Percentiles rank a stretch among this genome's conserved stretches.
phyloP scores from a whole-genome alignment of 2,888 invertebrate species.

The Mythimna vitellina region DNA sequence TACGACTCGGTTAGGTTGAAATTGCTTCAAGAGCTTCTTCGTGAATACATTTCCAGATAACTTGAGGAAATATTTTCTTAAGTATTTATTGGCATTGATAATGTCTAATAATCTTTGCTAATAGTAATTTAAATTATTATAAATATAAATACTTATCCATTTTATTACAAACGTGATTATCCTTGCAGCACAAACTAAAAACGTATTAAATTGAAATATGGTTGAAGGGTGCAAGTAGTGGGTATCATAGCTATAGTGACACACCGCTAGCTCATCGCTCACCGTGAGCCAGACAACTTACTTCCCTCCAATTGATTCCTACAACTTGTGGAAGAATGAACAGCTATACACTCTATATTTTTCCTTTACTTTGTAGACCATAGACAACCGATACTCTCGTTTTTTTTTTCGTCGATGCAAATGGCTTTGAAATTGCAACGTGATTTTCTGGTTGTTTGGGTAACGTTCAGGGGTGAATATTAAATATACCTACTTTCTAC shows the following conservation, averaged over 20 bases:
- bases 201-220: slow-evolving; percentile 32
- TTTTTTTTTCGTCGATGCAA: slow-evolving; percentile 23
- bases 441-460: slow-evolving; percentile 29
- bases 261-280: slow-evolving; percentile 41
- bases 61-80: too few relatives aligned
- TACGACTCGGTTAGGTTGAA: too few relatives aligned
- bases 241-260: slow-evolving; percentile 3
- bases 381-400: slow-evolving; percentile 3
- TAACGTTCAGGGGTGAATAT: slow-evolving; percentile 21
- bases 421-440: slow-evolving; percentile 19
- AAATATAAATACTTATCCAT: too few relatives aligned
- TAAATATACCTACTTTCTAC: slow-evolving; percentile 6
- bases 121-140: too few relatives aligned
- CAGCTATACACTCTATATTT: slow-evolving; percentile 31
- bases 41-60: too few relatives aligned
- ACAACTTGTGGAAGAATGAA: slow-evolving; percentile 38
- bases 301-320: slow-evolving; percentile 51
- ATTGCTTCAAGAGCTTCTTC: too few relatives aligned
- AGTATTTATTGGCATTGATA: too few relatives aligned
- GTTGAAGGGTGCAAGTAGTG: slow-evolving; percentile 24
- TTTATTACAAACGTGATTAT: too few relatives aligned
- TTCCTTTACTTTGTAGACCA: slow-evolving; percentile 18
- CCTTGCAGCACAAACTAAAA: slow-evolving; percentile 1
- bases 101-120: too few relatives aligned
- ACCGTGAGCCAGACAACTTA: slow-evolving; percentile 48